Conservation (phyloP, 2,888 invertebrate species). For the Epistrophe eligans region DNA sequence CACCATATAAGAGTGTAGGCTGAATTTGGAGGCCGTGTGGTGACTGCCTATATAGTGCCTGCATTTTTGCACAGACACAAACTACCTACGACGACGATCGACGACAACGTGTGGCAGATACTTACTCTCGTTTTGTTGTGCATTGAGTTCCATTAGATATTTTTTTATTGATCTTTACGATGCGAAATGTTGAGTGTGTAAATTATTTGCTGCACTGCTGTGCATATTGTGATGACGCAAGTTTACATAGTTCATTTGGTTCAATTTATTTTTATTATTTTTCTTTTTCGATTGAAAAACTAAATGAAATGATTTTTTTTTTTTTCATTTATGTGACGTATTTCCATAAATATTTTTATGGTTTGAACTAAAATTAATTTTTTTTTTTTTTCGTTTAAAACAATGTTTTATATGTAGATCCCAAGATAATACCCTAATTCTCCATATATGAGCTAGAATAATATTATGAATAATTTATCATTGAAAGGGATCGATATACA, state of each 20-base stretch:
- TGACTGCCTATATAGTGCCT: background rate
- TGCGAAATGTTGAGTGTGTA: slow-evolving; percentile 26
- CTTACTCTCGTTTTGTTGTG: slow-evolving; percentile 40
- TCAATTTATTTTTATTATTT: background rate
- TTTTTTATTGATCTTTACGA: slow-evolving; percentile 38
- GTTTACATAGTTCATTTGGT: background rate
- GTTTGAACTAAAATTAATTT: too few species aligned
- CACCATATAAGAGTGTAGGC: slow-evolving; percentile 60
- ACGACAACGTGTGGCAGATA: slow-evolving; percentile 19
- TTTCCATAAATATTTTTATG: too few species aligned
- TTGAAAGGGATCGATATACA: too few species aligned
- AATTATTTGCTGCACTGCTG: background rate
- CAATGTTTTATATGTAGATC: too few species aligned
- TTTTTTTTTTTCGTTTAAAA: too few species aligned
- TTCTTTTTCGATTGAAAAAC: background rate
- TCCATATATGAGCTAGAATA: too few species aligned
- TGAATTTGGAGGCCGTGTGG: slow-evolving; percentile 65
- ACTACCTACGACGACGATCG: slow-evolving; percentile 33
- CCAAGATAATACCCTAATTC: too few species aligned
- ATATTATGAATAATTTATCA: too few species aligned
- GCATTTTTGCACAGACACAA: background rate
- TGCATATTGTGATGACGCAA: slow-evolving; percentile 49
- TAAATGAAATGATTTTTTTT: too few species aligned
- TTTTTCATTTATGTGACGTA: too few species aligned
- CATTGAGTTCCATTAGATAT: slow-evolving; percentile 56